Base-by-base conservation (phyloP, 2,797 vertebrate genomes). In the Alcedo quadribrachys region DNA sequence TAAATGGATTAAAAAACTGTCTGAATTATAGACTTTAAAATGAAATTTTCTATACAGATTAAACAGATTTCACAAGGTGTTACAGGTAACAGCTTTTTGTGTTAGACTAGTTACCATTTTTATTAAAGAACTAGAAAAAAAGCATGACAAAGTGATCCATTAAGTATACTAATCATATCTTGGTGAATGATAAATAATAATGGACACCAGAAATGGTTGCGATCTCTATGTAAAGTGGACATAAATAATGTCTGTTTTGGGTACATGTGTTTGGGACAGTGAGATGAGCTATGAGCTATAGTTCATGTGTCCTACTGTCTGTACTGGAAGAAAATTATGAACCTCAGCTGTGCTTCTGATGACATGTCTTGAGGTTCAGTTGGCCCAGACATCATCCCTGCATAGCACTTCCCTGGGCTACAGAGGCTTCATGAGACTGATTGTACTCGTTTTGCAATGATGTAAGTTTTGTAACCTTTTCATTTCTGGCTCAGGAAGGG, bases 21-120 rank as follows among this genome's bases (percentile, higher is more conserved):
- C 32, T 92, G 68, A 90, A 90, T 75, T n/a, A 70, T 27, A 43
- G 42, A 79, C 32, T 83, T 92, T 66, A 78, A 90, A 94, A 71
- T 63, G 2, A 83, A 89, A 48, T 60, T 91, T 95, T 93, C 51
- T 75, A 2, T 33, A 78, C 62, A 54, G 24, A 27, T 66, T 71
- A 51, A 78, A 2, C 12, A 85, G 68, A 81, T 83, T 94, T 90
- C 62, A 76, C n/a, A 70, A 46, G 19, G 42, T 71, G 42, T 62
- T 89, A 48, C 21, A 83, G 27, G 40, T 84, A 81, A 60, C 53
- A 53, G 48, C 14, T 75, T 87, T 94, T 77, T 87, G 73, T 51
- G 27, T 73, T 78, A 66, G 73, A 37, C 27, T 70, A 61, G 30
- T 69, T 92, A 69, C 15, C 10, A 61, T 76, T 94, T 88, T 81